A percentile compares a stretch with the other conserved stretches of the same genome.
phyloP scores from a whole-genome alignment of 2,888 invertebrate genomes.

The Amorpha juglandis region DNA sequence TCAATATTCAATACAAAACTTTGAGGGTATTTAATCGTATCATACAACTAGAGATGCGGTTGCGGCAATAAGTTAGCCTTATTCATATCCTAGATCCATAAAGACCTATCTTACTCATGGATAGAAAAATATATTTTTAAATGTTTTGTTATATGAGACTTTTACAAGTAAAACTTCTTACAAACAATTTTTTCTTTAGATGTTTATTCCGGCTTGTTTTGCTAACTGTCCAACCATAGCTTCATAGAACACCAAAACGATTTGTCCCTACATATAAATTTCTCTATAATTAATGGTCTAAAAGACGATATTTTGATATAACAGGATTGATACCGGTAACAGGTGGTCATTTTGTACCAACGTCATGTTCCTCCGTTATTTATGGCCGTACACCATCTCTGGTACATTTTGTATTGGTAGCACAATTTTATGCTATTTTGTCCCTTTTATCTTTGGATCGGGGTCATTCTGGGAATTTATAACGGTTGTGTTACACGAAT shows the following conservation, averaged over 20 bases:
- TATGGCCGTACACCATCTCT: slow-evolving; percentile 33
- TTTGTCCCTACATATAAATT: slow-evolving; percentile 78
- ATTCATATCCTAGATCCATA: too few relatives aligned
- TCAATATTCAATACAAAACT: background rate
- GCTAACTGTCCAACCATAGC: slow-evolving; percentile 52
- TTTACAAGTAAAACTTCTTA: too few relatives aligned
- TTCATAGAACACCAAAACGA: slow-evolving; percentile 56
- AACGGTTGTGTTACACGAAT: slow-evolving; percentile 34
- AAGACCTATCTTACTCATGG: too few relatives aligned
- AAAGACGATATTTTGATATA: slow-evolving; percentile 73
- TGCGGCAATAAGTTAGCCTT: too few relatives aligned
- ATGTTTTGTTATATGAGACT: too few relatives aligned
- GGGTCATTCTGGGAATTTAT: slow-evolving; percentile 42
- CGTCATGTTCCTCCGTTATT: slow-evolving; percentile 57
- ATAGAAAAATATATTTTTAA: too few relatives aligned
- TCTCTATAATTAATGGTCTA: slow-evolving; percentile 74
- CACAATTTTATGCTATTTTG: slow-evolving; percentile 39
- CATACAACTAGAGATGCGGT: too few relatives aligned
- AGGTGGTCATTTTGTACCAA: slow-evolving; percentile 67
- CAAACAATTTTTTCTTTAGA: too few relatives aligned
- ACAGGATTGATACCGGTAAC: slow-evolving; percentile 69
- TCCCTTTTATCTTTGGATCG: slow-evolving; percentile 41
- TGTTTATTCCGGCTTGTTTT: slow-evolving; percentile 36
- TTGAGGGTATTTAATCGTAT: too few relatives aligned
- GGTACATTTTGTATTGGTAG: slow-evolving; percentile 35